Evolutionary conservation across 2,888 invertebrate genomes (phyloP).

Genomic region (Crocallis elinguaria): DNA sequence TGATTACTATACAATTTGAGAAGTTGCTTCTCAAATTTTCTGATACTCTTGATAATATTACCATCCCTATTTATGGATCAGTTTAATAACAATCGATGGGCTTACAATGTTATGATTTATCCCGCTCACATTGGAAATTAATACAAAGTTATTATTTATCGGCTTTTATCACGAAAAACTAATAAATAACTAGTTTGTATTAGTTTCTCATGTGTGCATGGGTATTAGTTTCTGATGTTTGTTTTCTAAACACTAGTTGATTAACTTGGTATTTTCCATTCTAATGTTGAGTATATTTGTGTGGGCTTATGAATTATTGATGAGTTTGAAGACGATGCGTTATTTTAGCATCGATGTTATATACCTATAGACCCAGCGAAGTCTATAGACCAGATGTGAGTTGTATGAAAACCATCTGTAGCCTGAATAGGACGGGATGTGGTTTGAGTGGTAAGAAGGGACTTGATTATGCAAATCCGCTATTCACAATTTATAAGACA

Average conservation of each 20-base stretch:
- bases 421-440: too few species aligned
- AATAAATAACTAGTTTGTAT: slow-evolving; percentile 13
- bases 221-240: not conserved
- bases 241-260: not conserved
- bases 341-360: too few species aligned
- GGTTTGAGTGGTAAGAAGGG: too few species aligned
- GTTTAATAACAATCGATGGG: not conserved
- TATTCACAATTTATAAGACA: too few species aligned
- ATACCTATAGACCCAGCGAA: too few species aligned
- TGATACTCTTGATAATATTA: too few species aligned
- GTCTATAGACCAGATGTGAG: too few species aligned
- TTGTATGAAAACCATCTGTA: too few species aligned
- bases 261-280: not conserved
- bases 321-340: not conserved
- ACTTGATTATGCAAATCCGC: too few species aligned
- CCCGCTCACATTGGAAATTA: slow-evolving; percentile 6
- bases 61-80: not conserved
- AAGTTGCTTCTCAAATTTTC: too few species aligned
- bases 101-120: slow-evolving; percentile 4
- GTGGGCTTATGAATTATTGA: not conserved
- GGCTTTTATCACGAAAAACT: slow-evolving; percentile 18
- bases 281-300: not conserved
- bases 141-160: slow-evolving; percentile 18
- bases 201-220: not conserved
- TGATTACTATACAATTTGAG: not conserved